These are phyloP conservation scores for Gnathonemus longibarbis DNA, from an alignment of 2,113 vertebrate genomes.

Conservation along the genomic window DNA sequence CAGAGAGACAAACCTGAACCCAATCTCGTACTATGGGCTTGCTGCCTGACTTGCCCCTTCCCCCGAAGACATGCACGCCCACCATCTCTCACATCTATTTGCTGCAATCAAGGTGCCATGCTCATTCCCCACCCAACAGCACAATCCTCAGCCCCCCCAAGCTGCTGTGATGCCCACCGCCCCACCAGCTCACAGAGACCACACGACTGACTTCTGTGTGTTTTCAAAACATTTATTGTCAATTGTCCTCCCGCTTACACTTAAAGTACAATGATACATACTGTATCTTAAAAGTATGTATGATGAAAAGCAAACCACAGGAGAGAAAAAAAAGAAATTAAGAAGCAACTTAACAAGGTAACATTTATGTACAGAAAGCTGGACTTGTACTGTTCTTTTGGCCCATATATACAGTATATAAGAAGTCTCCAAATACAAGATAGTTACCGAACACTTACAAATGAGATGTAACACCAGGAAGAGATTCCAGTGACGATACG, in stretches of 20 bases:
- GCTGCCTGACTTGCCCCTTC: not conserved
- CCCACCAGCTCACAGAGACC: not conserved
- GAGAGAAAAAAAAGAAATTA: conserved; percentile 2
- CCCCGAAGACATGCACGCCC: not conserved
- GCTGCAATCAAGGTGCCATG: not conserved
- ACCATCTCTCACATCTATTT: not conserved
- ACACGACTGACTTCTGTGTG: not conserved
- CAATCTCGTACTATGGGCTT: not conserved
- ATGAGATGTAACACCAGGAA: not conserved
- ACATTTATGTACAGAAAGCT: not conserved
- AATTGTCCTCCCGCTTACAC: not conserved
- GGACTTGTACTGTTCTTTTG: not conserved
- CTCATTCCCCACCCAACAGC: not conserved
- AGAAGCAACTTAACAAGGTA: not conserved
- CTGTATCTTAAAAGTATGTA: not conserved
- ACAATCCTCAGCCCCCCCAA: not conserved
- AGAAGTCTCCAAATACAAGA: not conserved
- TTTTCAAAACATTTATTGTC: conserved; percentile 13
- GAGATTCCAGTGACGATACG: not conserved
- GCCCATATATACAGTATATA: not conserved
- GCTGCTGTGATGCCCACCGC: not conserved
- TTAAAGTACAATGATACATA: conserved; percentile 10
- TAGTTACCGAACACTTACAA: not conserved
- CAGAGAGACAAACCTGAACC: not conserved
- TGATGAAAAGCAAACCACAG: conserved; percentile 10